Evolutionary conservation across 2,113 vertebrate species (phyloP), one percentile per base, ranked within the genome.

Genomic region (Vireo altiloquus): DNA sequence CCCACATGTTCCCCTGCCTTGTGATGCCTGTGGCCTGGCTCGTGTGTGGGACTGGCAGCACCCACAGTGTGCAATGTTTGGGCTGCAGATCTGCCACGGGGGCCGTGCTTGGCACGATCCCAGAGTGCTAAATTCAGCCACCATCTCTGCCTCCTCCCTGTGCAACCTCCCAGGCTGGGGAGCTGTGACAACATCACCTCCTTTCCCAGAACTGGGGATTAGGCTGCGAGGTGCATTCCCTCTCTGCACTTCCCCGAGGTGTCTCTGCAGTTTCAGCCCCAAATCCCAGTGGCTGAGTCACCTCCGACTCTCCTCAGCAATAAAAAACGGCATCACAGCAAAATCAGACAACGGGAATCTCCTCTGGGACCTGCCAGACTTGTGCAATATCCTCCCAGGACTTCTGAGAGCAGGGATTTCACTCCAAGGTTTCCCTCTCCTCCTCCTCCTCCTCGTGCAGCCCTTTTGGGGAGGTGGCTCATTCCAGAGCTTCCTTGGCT

Each of bases 171-270:
- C 64, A 3, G 69, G 6, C 64, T 12, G 68, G 33, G 61, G 53
- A 47, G 42, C 49, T 2, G 11, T 0, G 10, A 3, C 13, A 9
- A 0, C 1, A 1, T 23, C 78, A 4, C 19, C 79, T 70, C 74
- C 59, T 30, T 27, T 2, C 50, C 14, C 82, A 52, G 46, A 7
- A 9, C 4, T 4, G 42, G 82, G 53, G 16, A 11, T 1, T 46
- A 17, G 44, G 74, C 31, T 21, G 20, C 0, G 4, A 23, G 35
- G 35, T 6, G 61, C 52, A 60, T 84, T 70, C 66, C 25, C 31
- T 15, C 6, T 0, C 60, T 49, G 78, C 54, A 1, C 54, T 16
- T 59, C 44, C 39, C 60, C 0, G 8, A 15, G 63, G 8, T 5
- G 53, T 2, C 74, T 10, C 57, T 2, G 5, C 8, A 1, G 17